Evolutionary conservation across 2,797 vertebrate species (phyloP).

Genomic region (Typhlichthys eigenmanni): DNA sequence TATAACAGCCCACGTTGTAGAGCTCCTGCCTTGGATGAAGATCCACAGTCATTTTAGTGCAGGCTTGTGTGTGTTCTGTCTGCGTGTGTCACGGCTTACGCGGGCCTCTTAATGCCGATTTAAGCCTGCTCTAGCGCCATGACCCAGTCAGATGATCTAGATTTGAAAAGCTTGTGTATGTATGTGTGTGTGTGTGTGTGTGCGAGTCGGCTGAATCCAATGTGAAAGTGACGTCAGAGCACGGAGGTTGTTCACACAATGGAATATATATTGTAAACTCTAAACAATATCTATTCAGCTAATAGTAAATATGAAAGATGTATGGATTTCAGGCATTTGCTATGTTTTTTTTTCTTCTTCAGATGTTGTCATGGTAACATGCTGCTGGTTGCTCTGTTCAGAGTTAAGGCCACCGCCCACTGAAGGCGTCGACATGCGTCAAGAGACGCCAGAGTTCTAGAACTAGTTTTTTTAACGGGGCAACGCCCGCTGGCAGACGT

Average conservation of each 20-base stretch:
- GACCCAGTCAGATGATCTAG: constrained; percentile 40
- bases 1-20: constrained; percentile 70
- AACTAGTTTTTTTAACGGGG: too few species aligned
- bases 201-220: constrained; percentile 26
- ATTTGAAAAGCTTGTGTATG: constrained; percentile 38
- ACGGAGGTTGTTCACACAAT: constrained; percentile 6
- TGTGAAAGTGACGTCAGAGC: constrained; percentile 25
- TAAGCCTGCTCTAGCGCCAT: constrained; percentile 24
- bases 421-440: too few species aligned
- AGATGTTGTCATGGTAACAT: background rate
- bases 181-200: background rate
- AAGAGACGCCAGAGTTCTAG: too few species aligned
- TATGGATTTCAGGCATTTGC: background rate
- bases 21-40: constrained; percentile 61
- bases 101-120: constrained; percentile 30
- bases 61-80: constrained; percentile 36
- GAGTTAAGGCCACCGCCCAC: too few species aligned
- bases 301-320: background rate
- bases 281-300: background rate
- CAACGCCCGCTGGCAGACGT: too few species aligned
- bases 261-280: background rate
- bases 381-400: background rate
- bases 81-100: constrained; percentile 28
- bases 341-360: background rate
- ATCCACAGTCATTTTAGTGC: constrained; percentile 51